phyloP scores from a whole-genome alignment of 1,140 invertebrate genomes.

The Proales similis region DNA sequence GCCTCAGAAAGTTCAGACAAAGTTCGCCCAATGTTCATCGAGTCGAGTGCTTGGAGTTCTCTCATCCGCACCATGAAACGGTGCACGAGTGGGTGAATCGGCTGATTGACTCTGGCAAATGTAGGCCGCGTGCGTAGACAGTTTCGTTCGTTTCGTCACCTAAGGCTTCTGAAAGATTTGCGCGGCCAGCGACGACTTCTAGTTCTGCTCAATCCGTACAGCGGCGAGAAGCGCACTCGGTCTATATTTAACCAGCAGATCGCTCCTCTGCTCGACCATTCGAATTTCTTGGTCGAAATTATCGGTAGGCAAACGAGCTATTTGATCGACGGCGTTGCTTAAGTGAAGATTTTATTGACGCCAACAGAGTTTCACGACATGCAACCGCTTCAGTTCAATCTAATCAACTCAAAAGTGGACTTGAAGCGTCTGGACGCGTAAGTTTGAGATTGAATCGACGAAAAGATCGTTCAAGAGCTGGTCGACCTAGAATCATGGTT shows the following conservation, averaged over 20 bases:
- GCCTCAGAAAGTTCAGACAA: slow-evolving; percentile 8
- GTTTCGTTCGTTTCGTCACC: neutral
- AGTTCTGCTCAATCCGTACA: slow-evolving; percentile 20
- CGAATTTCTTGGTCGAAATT: no score
- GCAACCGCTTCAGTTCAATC: no score
- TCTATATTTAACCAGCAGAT: slow-evolving; percentile 31
- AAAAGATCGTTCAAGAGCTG: neutral
- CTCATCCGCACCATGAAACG: slow-evolving; percentile 26
- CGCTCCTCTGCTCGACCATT: no score
- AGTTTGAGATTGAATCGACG: neutral
- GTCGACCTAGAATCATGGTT: slow-evolving; percentile 1
- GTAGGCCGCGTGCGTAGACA: slow-evolving; percentile 1
- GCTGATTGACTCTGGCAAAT: neutral
- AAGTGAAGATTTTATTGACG: no score
- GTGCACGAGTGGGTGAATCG: slow-evolving; percentile 7
- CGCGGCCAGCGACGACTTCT: neutral
- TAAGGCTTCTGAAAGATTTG: slow-evolving; percentile 3
- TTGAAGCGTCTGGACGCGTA: no score
- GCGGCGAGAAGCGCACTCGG: slow-evolving; percentile 13
- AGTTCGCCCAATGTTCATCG: neutral
- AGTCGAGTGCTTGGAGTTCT: neutral
- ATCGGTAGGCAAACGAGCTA: no score
- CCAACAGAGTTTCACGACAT: no score
- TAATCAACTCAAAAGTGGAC: no score
- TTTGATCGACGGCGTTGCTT: no score